phyloP scores from a whole-genome alignment of 1,140 invertebrate species.

The Calliopsis andreniformis region DNA sequence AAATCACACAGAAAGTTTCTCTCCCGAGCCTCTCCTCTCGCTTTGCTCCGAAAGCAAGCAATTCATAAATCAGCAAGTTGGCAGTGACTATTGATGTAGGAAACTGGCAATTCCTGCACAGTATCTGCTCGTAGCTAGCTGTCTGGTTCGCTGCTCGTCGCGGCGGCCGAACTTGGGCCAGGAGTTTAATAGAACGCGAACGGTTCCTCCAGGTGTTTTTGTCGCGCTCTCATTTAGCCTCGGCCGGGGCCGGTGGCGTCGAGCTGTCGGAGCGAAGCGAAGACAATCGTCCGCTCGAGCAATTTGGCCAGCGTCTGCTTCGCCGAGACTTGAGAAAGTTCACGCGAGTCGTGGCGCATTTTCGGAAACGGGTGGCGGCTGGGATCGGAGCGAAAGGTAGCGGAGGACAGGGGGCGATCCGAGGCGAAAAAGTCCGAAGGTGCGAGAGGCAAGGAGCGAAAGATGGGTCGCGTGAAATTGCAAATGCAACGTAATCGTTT shows the following conservation, averaged over 20 bases:
- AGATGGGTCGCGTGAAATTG: slow-evolving; percentile 76
- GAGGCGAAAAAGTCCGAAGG: background rate
- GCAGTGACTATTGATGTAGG: background rate
- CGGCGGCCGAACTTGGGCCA: slow-evolving; percentile 5
- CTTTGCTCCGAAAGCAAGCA: background rate
- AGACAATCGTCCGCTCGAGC: slow-evolving; percentile 56
- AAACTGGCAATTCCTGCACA: background rate
- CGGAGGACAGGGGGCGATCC: slow-evolving; percentile 22
- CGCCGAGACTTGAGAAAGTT: slow-evolving; percentile 25
- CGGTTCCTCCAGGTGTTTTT: slow-evolving; percentile 50
- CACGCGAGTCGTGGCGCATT: slow-evolving; percentile 23
- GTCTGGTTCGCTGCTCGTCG: background rate
- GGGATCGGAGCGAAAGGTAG: background rate
- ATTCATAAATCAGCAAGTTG: background rate
- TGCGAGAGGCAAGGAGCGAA: slow-evolving; percentile 30
- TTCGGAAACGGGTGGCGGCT: slow-evolving; percentile 24
- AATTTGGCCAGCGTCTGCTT: slow-evolving; percentile 44
- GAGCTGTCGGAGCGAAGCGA: slow-evolving; percentile 46
- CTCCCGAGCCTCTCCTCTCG: too few relatives aligned
- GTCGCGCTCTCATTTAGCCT: slow-evolving; percentile 42
- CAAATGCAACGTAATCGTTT: slow-evolving; percentile 79
- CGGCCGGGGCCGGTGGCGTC: slow-evolving; percentile 1
- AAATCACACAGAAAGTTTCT: too few relatives aligned
- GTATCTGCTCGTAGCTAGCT: background rate
- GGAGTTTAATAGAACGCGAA: slow-evolving; percentile 41